These are phyloP conservation scores for Lepus timidus DNA, from an alignment of 2,113 vertebrate species.

Conservation along the genomic window DNA sequence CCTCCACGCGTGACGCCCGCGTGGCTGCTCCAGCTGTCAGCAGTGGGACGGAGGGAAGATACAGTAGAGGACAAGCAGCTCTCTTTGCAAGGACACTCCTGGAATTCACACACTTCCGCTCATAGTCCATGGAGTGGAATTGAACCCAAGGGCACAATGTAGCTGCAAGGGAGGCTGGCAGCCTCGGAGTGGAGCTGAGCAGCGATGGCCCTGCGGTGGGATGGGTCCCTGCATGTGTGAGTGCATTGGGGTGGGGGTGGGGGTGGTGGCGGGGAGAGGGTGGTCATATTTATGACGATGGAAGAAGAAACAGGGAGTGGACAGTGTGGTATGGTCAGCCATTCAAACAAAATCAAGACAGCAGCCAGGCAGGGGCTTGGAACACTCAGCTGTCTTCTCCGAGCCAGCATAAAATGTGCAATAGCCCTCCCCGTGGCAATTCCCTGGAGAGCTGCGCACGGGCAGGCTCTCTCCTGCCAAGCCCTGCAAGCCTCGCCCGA, in stretches of 20 bases:
- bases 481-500: neutral
- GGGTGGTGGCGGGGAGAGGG: too few relatives aligned
- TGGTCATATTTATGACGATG: neutral
- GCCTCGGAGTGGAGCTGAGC: fast-evolving
- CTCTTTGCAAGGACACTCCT: neutral
- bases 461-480: neutral
- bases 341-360: neutral
- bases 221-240: neutral
- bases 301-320: neutral
- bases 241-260: too few relatives aligned
- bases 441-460: neutral
- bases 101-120: neutral
- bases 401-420: neutral
- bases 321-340: neutral
- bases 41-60: neutral
- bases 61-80: neutral
- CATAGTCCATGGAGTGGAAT: neutral
- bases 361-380: neutral
- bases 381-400: neutral
- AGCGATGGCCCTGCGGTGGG: neutral
- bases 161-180: slow-evolving; percentile 55
- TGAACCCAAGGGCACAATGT: neutral
- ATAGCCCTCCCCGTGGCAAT: neutral
- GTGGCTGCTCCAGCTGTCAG: neutral
- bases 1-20: neutral